Percentiles rank a stretch among this genome's conserved stretches.
These are phyloP conservation scores for Hozukius guyotensis DNA, from an alignment of 2,797 vertebrate genomes.

Conservation along the genomic window DNA sequence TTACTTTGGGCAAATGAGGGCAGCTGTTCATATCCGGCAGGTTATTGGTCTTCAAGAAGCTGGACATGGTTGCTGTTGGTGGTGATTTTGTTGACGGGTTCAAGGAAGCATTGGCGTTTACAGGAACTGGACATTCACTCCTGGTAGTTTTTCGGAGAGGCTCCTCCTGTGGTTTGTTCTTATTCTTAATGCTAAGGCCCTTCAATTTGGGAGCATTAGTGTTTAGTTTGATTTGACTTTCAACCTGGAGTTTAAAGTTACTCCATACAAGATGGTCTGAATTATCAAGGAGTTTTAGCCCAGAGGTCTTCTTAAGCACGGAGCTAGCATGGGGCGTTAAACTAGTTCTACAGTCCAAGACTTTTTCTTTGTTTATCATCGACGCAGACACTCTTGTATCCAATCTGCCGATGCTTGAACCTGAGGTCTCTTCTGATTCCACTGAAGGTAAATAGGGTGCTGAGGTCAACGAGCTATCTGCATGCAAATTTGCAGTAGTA, in stretches of 20 bases:
- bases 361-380: slow-evolving; percentile 73
- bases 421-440: slow-evolving; percentile 45
- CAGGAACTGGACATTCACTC: slow-evolving; percentile 64
- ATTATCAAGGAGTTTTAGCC: slow-evolving; percentile 54
- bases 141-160: slow-evolving; percentile 44
- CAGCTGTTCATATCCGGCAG: slow-evolving; percentile 36
- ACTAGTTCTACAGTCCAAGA: slow-evolving; percentile 53
- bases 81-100: slow-evolving; percentile 76
- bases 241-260: slow-evolving; percentile 73
- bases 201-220: slow-evolving; percentile 83
- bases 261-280: slow-evolving; percentile 70
- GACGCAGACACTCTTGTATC: slow-evolving; percentile 23
- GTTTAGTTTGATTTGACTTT: slow-evolving; percentile 76
- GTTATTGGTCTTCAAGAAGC: slow-evolving; percentile 63
- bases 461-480: slow-evolving; percentile 29
- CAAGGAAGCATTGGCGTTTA: slow-evolving; percentile 72
- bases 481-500: slow-evolving; percentile 26
- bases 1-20: slow-evolving; percentile 24
- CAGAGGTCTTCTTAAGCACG: slow-evolving; percentile 31
- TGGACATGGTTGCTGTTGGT: slow-evolving; percentile 45
- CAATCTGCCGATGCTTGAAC: slow-evolving; percentile 1
- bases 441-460: neutral
- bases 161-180: slow-evolving; percentile 75
- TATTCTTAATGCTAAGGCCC: slow-evolving; percentile 85
- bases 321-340: slow-evolving; percentile 62